These are phyloP conservation scores for Rhynchopsitta pachyrhyncha DNA, from an alignment of 2,113 vertebrate genomes.

Conservation along the genomic window DNA sequence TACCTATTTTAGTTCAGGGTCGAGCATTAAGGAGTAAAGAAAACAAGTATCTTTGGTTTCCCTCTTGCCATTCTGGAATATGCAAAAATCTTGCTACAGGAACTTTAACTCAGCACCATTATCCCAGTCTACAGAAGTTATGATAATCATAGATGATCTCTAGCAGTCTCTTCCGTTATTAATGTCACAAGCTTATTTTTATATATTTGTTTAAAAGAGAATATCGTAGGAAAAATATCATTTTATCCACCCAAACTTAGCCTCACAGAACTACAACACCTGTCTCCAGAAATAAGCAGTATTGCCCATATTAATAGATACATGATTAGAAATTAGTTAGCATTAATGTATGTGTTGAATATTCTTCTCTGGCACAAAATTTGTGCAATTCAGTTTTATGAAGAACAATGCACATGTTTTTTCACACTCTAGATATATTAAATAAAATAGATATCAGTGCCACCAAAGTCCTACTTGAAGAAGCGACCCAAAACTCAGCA, in stretches of 20 bases:
- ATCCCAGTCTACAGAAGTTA: not conserved
- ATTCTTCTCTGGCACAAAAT: not conserved
- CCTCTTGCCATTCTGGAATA: not conserved
- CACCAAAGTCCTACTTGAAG: not conserved
- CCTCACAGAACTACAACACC: not conserved
- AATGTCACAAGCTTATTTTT: not conserved
- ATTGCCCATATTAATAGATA: not conserved
- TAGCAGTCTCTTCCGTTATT: not conserved
- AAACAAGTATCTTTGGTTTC: not conserved
- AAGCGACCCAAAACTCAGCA: not conserved
- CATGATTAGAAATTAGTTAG: not conserved
- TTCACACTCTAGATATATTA: fast-evolving
- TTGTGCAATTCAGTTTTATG: not conserved
- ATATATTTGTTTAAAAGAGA: not conserved
- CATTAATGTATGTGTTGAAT: not conserved
- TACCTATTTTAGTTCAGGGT: not conserved
- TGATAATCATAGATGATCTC: not conserved
- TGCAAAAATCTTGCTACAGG: not conserved
- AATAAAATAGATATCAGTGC: not conserved
- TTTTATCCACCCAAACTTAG: not conserved
- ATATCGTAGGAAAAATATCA: not conserved
- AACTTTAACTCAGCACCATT: not conserved
- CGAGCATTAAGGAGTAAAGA: not conserved
- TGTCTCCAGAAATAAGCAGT: not conserved
- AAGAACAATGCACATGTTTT: fast-evolving